phyloP scores from a whole-genome alignment of 2,888 invertebrate genomes.

The Diloba caeruleocephala region DNA sequence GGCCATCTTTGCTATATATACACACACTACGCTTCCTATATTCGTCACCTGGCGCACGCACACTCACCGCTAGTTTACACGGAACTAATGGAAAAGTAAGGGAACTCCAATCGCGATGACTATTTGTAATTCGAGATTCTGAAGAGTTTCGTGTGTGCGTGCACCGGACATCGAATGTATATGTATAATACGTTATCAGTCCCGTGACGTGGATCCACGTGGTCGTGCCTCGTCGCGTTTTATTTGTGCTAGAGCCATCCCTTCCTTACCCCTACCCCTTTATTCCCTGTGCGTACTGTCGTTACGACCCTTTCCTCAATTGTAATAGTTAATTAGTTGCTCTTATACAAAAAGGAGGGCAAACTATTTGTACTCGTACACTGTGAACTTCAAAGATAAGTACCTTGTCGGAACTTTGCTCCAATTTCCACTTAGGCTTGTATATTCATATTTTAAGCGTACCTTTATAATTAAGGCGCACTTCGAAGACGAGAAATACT shows the following conservation, averaged over 20 bases:
- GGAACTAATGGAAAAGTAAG: not conserved
- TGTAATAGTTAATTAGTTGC: slow-evolving; percentile 27
- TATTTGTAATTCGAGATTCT: too few species aligned
- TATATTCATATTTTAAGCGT: not conserved
- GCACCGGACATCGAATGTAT: not conserved
- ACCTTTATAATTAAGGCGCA: slow-evolving; percentile 3
- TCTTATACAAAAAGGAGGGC: slow-evolving; percentile 7
- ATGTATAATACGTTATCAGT: not conserved
- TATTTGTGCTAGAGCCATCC: slow-evolving; percentile 49
- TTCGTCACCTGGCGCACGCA: too few species aligned
- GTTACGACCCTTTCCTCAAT: slow-evolving; percentile 12
- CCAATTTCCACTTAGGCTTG: not conserved
- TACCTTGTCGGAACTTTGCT: not conserved
- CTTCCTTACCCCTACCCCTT: slow-evolving; percentile 26
- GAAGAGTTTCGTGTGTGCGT: not conserved
- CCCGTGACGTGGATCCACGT: slow-evolving; percentile 6
- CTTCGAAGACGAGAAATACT: not conserved
- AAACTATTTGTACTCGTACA: not conserved
- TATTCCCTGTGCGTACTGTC: slow-evolving; percentile 9
- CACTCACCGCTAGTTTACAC: too few species aligned
- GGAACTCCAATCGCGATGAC: too few species aligned
- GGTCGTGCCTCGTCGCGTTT: slow-evolving; percentile 21
- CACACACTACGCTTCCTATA: too few species aligned
- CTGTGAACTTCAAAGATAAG: not conserved
- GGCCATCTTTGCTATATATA: too few species aligned